A percentile compares a stretch with the other conserved stretches of the same genome.
phyloP scores from a whole-genome alignment of 2,888 invertebrate species.

The Tridacna crocea region DNA sequence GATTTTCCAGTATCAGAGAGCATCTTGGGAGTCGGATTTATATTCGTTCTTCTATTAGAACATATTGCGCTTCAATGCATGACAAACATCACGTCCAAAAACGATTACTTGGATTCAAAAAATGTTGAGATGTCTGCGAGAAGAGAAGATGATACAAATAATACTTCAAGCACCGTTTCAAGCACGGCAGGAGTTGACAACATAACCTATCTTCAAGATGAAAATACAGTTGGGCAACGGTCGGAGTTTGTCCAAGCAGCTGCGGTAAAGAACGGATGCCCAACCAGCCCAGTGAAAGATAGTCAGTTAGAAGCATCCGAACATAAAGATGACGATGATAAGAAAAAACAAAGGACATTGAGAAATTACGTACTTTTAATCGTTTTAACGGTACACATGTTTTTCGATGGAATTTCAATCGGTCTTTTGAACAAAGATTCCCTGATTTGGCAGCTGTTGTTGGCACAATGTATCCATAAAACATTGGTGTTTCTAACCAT shows the following conservation, averaged over 20 bases:
- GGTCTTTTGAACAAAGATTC: conserved; percentile 84
- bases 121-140: too few species aligned
- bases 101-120: too few species aligned
- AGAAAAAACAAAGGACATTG: conserved; percentile 15
- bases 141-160: too few species aligned
- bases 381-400: conserved; percentile 86
- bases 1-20: conserved; percentile 56
- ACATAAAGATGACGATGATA: not conserved
- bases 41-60: conserved; percentile 48
- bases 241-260: too few species aligned
- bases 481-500: conserved; percentile 85
- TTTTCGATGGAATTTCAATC: conserved; percentile 87
- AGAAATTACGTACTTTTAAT: conserved; percentile 85
- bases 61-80: conserved; percentile 35
- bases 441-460: conserved; percentile 77
- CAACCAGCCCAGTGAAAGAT: not conserved
- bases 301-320: not conserved
- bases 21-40: conserved; percentile 51
- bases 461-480: conserved; percentile 86
- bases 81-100: not conserved
- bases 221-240: too few species aligned
- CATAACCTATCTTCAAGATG: too few species aligned
- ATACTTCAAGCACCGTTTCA: too few species aligned
- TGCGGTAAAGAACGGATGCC: too few species aligned
- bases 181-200: too few species aligned